A percentile compares a stretch with the other conserved stretches of the same genome.
phyloP scores from a whole-genome alignment of 2,888 invertebrate genomes.

The Sminthurides aquaticus region DNA sequence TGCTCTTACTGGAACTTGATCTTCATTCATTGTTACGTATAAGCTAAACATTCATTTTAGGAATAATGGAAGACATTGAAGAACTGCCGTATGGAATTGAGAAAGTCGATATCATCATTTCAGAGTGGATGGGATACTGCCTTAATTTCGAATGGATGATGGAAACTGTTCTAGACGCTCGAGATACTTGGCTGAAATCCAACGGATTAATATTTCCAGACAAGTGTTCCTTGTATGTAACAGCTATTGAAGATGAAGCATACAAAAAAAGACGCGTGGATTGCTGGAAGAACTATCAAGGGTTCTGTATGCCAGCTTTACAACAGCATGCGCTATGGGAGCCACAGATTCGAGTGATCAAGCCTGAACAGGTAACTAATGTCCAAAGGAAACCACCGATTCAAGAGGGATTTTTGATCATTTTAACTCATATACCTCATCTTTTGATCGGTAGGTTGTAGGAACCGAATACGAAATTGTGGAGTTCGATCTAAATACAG shows the following conservation, averaged over 20 bases:
- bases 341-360: constrained; percentile 96
- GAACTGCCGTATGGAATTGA: constrained; percentile 80
- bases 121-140: constrained; percentile 76
- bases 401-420: too few relatives aligned
- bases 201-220: constrained; percentile 83
- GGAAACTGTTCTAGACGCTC: constrained; percentile 91
- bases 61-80: constrained; percentile 81
- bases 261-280: constrained; percentile 99
- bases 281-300: constrained; percentile 99
- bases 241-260: constrained; percentile 90
- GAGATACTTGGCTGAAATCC: constrained; percentile 92
- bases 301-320: constrained; percentile 98
- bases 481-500: constrained; percentile 96
- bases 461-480: constrained; percentile 89
- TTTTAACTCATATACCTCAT: too few relatives aligned
- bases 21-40: too few relatives aligned
- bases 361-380: constrained; percentile 87
- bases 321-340: constrained; percentile 95
- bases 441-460: constrained; percentile 65
- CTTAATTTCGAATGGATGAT: constrained; percentile 99
- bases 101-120: constrained; percentile 85
- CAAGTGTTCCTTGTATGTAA: constrained; percentile 86
- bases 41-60: constrained; percentile 25
- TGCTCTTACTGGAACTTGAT: neutral
- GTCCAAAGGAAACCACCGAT: too few relatives aligned